phyloP scores from a whole-genome alignment of 64 coral and sea anemone genomes.

The Montipora capricornis region DNA sequence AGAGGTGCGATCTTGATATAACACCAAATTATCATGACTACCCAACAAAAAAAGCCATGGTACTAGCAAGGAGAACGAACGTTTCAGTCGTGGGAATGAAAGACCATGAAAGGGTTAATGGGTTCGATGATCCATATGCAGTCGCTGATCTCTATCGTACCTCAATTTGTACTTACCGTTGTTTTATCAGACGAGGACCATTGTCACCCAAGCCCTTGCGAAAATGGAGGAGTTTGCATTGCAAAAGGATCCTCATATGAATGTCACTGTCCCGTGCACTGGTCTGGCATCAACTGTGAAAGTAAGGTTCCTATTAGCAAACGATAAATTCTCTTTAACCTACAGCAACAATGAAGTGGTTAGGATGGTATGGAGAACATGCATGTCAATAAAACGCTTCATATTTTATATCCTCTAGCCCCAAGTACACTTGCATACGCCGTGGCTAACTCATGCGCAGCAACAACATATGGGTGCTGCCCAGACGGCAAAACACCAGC shows the following conservation, averaged over 20 bases:
- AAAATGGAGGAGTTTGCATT: slow-evolving; percentile 90
- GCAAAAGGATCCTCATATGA: slow-evolving; percentile 82
- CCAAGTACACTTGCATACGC: slow-evolving; percentile 36
- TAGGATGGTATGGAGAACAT: too few relatives aligned
- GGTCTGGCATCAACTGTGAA: slow-evolving; percentile 90
- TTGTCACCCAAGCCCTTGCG: slow-evolving; percentile 92
- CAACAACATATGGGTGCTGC: slow-evolving; percentile 94
- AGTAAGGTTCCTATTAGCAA: slow-evolving; percentile 45
- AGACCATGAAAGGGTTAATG: too few relatives aligned
- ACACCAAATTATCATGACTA: too few relatives aligned
- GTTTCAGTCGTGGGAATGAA: too few relatives aligned
- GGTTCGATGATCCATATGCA: too few relatives aligned
- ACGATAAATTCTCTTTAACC: neutral
- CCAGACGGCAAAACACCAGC: slow-evolving; percentile 93
- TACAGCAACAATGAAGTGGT: neutral
- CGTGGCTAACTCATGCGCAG: slow-evolving; percentile 74
- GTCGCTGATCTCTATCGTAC: too few relatives aligned
- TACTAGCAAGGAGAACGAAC: too few relatives aligned
- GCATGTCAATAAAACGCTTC: too few relatives aligned
- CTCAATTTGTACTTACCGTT: neutral
- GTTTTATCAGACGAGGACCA: slow-evolving; percentile 79
- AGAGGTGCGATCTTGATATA: too few relatives aligned
- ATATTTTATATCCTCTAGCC: neutral
- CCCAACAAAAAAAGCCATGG: too few relatives aligned
- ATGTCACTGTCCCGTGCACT: slow-evolving; percentile 90